Percentiles rank a stretch among this genome's conserved stretches.
phyloP scores from a whole-genome alignment of 2,888 invertebrate genomes.

The Trypoxylon attenuatum region DNA sequence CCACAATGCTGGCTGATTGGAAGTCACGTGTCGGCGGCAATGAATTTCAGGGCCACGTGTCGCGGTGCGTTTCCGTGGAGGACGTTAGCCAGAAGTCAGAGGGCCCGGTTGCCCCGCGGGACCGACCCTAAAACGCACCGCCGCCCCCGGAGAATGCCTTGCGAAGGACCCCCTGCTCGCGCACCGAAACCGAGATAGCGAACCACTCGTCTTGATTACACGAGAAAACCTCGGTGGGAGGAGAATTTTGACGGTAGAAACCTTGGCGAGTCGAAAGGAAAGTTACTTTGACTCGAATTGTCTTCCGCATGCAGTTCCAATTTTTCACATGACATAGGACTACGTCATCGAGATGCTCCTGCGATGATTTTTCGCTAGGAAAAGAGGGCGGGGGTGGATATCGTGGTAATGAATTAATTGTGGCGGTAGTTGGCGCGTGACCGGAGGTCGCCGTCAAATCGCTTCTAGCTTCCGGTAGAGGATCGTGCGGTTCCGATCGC shows the following conservation, averaged over 20 bases:
- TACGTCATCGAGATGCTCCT: too few relatives aligned
- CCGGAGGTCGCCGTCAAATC: conserved; percentile 66
- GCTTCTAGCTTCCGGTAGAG: conserved; percentile 59
- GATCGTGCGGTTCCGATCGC: conserved; percentile 53
- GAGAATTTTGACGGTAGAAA: too few relatives aligned
- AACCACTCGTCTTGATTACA: conserved; percentile 4
- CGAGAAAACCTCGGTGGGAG: too few relatives aligned
- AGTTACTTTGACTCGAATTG: too few relatives aligned
- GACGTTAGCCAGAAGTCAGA: conserved; percentile 48
- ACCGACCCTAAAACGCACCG: conserved; percentile 17
- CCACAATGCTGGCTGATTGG: conserved; percentile 68
- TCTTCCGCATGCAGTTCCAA: too few relatives aligned
- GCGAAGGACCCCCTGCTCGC: conserved; percentile 7
- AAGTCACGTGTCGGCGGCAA: conserved; percentile 69
- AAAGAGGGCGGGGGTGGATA: conserved; percentile 14
- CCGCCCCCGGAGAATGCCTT: neutral
- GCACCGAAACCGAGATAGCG: conserved; percentile 28
- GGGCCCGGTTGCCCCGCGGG: conserved; percentile 14
- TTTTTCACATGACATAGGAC: too few relatives aligned
- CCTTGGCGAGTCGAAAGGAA: too few relatives aligned
- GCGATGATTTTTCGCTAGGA: too few relatives aligned
- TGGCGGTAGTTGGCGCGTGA: conserved; percentile 66
- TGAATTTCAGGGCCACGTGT: conserved; percentile 66
- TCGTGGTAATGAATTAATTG: conserved; percentile 73
- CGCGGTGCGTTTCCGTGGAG: conserved; percentile 57